phyloP scores from a whole-genome alignment of 2,113 vertebrate genomes.

The Mohoua ochrocephala region DNA sequence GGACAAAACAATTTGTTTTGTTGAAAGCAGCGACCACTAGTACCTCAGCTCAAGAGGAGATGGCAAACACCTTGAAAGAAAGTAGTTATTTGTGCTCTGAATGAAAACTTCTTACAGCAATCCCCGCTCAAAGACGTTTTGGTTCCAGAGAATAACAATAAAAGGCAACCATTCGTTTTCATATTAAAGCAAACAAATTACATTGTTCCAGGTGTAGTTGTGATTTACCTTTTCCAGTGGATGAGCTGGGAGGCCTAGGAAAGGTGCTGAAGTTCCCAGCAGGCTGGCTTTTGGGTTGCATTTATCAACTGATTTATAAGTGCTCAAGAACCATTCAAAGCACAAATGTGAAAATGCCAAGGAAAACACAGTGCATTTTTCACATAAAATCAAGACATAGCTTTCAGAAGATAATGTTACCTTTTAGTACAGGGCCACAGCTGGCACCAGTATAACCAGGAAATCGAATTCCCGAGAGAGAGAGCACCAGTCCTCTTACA shows the following conservation, averaged over 20 bases:
- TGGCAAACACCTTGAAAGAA: not conserved
- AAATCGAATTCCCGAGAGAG: not conserved
- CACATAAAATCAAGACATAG: not conserved
- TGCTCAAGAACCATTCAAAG: not conserved
- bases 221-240: not conserved
- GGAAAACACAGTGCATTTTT: not conserved
- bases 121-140: not conserved
- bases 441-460: not conserved
- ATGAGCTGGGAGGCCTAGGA: not conserved
- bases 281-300: not conserved
- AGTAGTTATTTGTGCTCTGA: not conserved
- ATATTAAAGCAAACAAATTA: not conserved
- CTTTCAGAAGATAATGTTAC: not conserved
- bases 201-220: not conserved
- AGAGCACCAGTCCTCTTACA: not conserved
- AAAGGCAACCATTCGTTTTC: not conserved
- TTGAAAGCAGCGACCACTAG: not conserved
- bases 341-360: not conserved
- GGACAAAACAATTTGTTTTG: not conserved
- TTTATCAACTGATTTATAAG: not conserved
- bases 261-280: not conserved
- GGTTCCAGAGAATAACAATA: not conserved
- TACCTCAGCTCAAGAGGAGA: not conserved
- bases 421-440: not conserved
- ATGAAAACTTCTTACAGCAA: not conserved